Percentiles rank a stretch among this genome's conserved stretches.
These are phyloP conservation scores for Phyllostomus hastatus DNA, from an alignment of 2,113 vertebrate species.

Conservation along the genomic window DNA sequence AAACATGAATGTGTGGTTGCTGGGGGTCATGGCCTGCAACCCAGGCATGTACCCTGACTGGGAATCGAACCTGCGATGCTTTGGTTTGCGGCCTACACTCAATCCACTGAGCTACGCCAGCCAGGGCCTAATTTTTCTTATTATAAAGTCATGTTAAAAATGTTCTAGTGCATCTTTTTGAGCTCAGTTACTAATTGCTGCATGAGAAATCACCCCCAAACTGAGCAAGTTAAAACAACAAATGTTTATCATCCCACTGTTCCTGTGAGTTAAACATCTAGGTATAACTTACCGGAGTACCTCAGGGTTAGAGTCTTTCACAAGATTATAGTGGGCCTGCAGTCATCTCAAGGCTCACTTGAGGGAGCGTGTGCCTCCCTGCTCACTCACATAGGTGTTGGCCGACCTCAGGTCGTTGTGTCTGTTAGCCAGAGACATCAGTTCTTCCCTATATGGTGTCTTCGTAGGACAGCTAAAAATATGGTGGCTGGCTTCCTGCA, in stretches of 20 bases:
- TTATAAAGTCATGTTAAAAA: background rate
- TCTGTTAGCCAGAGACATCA: background rate
- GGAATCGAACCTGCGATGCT: too few relatives aligned
- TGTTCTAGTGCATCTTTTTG: background rate
- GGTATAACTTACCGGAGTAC: background rate
- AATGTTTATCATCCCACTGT: background rate
- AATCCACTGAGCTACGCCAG: too few relatives aligned
- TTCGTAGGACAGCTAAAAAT: background rate
- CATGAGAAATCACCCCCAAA: background rate
- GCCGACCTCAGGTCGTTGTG: background rate
- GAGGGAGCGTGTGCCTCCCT: background rate
- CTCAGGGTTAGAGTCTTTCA: background rate
- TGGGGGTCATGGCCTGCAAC: too few relatives aligned
- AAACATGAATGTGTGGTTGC: too few relatives aligned
- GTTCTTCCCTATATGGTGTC: background rate
- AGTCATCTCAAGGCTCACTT: background rate
- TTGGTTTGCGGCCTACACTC: too few relatives aligned
- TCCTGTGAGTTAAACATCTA: background rate
- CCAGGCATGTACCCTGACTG: too few relatives aligned
- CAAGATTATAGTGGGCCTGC: background rate
- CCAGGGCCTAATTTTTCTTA: background rate
- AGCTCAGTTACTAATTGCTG: conserved; percentile 13
- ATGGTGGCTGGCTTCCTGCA: background rate
- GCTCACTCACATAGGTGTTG: background rate
- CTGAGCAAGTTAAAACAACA: background rate